These are phyloP conservation scores for Forbesichthys agassizii DNA, from an alignment of 2,113 vertebrate species.

Conservation along the genomic window DNA sequence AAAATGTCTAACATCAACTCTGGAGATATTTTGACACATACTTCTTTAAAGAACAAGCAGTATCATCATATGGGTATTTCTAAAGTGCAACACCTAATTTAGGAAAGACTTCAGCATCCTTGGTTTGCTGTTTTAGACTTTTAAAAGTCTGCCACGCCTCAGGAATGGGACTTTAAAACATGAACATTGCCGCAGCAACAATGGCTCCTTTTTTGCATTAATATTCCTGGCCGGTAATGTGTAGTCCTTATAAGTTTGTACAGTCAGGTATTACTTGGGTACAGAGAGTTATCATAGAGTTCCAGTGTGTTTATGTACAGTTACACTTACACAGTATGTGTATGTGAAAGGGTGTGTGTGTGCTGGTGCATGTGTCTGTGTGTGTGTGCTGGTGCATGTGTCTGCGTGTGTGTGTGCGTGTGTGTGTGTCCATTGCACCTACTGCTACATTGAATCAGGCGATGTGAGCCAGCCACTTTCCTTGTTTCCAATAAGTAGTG, in stretches of 20 bases:
- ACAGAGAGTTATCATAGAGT: conserved; percentile 12
- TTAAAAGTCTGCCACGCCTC: conserved; percentile 29
- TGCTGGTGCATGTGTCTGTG: background rate
- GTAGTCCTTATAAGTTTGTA: conserved; percentile 27
- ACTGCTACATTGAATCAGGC: too few relatives aligned
- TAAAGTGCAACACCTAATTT: conserved; percentile 20
- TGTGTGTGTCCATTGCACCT: background rate
- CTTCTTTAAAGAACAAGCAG: conserved; percentile 6
- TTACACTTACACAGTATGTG: background rate
- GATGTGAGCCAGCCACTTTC: conserved; percentile 41
- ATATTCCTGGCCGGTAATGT: conserved; percentile 43
- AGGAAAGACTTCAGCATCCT: conserved; percentile 36
- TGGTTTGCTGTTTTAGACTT: conserved; percentile 49
- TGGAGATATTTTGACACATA: background rate
- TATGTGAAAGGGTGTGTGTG: background rate
- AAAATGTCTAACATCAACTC: conserved; percentile 3
- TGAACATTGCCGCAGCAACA: conserved; percentile 54
- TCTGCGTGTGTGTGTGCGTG: background rate
- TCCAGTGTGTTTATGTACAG: background rate
- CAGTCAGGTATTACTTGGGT: conserved; percentile 27
- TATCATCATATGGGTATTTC: background rate
- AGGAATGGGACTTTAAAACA: conserved; percentile 32
- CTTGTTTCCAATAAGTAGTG: conserved; percentile 47
- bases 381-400: conserved; percentile 16
- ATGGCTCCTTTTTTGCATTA: conserved; percentile 58